Percentiles rank a stretch among this genome's conserved stretches.
phyloP scores from a whole-genome alignment of 2,888 invertebrate species.

The Morpho deidamia region DNA sequence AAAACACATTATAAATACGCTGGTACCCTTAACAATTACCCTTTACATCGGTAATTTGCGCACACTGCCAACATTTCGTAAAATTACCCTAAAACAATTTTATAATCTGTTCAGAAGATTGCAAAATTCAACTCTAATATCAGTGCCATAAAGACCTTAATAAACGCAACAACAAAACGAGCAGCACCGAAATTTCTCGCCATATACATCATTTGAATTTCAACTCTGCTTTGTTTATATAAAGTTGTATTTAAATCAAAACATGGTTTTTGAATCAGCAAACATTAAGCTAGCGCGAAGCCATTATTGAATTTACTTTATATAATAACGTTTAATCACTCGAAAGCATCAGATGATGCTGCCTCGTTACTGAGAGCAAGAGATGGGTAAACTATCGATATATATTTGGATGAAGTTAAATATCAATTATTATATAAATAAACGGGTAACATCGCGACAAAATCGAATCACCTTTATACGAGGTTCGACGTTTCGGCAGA shows the following conservation, averaged over 20 bases:
- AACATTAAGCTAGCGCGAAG: constrained; percentile 66
- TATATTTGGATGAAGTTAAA: neutral
- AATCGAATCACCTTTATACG: too few relatives aligned
- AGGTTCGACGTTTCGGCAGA: too few relatives aligned
- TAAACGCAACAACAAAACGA: constrained; percentile 1
- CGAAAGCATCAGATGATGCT: constrained; percentile 69
- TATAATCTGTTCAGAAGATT: constrained; percentile 16
- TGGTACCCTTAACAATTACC: constrained; percentile 51
- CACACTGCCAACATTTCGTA: constrained; percentile 57
- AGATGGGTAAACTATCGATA: constrained; percentile 37
- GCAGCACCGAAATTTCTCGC: constrained; percentile 15
- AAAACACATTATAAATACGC: constrained; percentile 45
- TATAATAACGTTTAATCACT: constrained; percentile 77
- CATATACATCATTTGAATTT: constrained; percentile 33
- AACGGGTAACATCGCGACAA: too few relatives aligned
- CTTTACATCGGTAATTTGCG: constrained; percentile 65
- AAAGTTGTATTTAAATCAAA: constrained; percentile 31
- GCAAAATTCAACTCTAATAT: constrained; percentile 1
- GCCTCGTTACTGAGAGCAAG: constrained; percentile 62
- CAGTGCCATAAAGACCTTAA: neutral
- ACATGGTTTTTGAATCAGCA: constrained; percentile 46
- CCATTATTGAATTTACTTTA: constrained; percentile 79
- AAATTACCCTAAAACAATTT: constrained; percentile 40
- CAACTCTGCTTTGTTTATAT: constrained; percentile 27
- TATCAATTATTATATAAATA: neutral